These are phyloP conservation scores for Threskiornis aethiopicus DNA, from an alignment of 2,797 vertebrate species.

Conservation along the genomic window DNA sequence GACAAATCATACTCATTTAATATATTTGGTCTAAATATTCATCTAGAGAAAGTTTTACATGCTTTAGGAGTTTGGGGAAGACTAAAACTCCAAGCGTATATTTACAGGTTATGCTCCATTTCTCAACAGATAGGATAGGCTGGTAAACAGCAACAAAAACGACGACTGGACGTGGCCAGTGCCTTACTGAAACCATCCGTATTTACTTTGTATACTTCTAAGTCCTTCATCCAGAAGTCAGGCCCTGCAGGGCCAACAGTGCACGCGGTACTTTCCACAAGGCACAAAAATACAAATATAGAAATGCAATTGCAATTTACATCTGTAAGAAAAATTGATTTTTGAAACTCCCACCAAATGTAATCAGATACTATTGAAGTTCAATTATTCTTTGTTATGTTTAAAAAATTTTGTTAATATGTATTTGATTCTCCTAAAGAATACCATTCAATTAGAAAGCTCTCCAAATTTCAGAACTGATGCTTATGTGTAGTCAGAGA, in stretches of 20 bases:
- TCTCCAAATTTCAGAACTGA: constrained; percentile 8
- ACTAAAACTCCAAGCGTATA: background rate
- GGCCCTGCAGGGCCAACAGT: background rate
- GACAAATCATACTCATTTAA: background rate
- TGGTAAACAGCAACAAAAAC: background rate
- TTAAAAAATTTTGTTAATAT: background rate
- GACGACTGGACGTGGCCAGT: background rate
- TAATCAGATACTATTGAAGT: constrained; percentile 21
- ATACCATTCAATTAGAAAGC: background rate
- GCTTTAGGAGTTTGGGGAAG: background rate
- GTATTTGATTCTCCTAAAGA: constrained; percentile 3
- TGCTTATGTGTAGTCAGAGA: constrained; percentile 6
- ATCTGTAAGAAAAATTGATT: background rate
- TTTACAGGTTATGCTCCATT: background rate
- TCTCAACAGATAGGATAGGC: background rate
- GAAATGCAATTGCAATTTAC: background rate
- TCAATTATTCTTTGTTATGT: constrained; percentile 16
- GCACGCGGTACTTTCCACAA: background rate
- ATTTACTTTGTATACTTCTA: background rate
- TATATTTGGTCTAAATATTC: background rate
- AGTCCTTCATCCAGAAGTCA: background rate
- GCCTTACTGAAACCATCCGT: background rate
- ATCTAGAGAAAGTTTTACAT: background rate
- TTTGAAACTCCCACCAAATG: background rate
- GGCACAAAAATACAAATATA: background rate